Evolutionary conservation across 2,888 invertebrate genomes (phyloP), one percentile per base, ranked within the genome.

Genomic region (Coleophora deauratella): DNA sequence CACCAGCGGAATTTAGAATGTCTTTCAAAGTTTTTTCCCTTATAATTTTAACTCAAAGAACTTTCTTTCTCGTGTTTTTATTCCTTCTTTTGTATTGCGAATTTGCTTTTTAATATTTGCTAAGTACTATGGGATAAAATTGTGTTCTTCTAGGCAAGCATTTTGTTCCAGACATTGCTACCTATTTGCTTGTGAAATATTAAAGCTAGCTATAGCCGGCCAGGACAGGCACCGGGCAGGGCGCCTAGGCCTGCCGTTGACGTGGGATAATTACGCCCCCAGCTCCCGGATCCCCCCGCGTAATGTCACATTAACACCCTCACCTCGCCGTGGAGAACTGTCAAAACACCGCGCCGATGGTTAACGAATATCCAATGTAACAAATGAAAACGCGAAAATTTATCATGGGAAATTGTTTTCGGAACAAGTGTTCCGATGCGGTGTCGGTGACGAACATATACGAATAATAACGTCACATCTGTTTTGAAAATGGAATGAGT

Each of bases 231-330:
- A 65, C 6, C 61, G 71, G 67, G 68, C 69, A 69, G 71, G 70
- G 64, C 55, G 72, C 72, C 79, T 79, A 80, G 78, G 82, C 66
- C 82, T 85, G 84, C 63, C 58, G 57, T 50, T 85, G 84, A 85
- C 84, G 74, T 74, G 80, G 75, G 76, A 80, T 85, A 85, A 85
- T 85, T 85, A 84, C 79, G 72, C 64, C 56, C 61, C 63, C 58
- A 60, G 65, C 44, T 40, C 50, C 52, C 50, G 43, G 44, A 49
- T 41, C 32, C 47, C 43, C 45, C 49, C 44, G 55, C 59, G 74
- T 79, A 80, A 82, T 82, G 84, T 80, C 79, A 82, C 74, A 84
- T 84, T 84, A 84, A 74, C 84, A 78, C 80, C 80, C 74, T 69
- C 58, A 67, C 73, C 66, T 62, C 59, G 47, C 49, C 52, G 51